Evolutionary conservation across 2,113 vertebrate species (phyloP), one percentile per base, ranked within the genome.

Genomic region (Odobenus rosmarus): DNA sequence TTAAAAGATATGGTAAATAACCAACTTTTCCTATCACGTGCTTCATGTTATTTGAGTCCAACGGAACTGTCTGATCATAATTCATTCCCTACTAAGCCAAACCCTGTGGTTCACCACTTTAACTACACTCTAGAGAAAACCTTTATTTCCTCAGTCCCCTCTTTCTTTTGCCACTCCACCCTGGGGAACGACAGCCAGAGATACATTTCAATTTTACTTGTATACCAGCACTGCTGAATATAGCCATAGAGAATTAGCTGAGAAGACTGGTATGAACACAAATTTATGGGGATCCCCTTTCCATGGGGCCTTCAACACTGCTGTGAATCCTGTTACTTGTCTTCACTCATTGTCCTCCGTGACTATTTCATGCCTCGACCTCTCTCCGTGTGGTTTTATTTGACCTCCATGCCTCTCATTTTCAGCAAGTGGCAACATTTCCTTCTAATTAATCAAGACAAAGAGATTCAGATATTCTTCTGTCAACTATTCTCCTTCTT

Each of bases 381-480:
- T 94, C 31, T 90, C 26, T 72, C 39, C 23, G 28, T 2, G 16
- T 39, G 53, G n/a, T 53, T 93, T 87, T 95, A 74, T 84, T 82
- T 95, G 3, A 61, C 61, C 39, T 69, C 76, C 3, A 13, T 67
- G 39, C 49, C 7, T 57, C 7, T 91, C n/a, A 42, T 12, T 88
- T 62, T 88, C 19, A 98, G 69, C 19, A 87, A 24, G 26, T 51
- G 8, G 55, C 42, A 26, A 87, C 24, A 24, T 92, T 90, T 95
- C 13, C 62, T 89, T 92, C 28, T 13, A 88, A 72, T 77, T 92
- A 57, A 61, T 77, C 51, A 94, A 95, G 74, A 89, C n/a, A 82
- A 83, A 84, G 11, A 87, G 57, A 93, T 24, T 49, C 42, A 71
- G 39, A 18, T 86, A 77, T 19, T 92, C 49, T 53, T 87, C 51